Evolutionary conservation across 2,113 vertebrate species (phyloP).

Genomic region (Lycaon pictus): DNA sequence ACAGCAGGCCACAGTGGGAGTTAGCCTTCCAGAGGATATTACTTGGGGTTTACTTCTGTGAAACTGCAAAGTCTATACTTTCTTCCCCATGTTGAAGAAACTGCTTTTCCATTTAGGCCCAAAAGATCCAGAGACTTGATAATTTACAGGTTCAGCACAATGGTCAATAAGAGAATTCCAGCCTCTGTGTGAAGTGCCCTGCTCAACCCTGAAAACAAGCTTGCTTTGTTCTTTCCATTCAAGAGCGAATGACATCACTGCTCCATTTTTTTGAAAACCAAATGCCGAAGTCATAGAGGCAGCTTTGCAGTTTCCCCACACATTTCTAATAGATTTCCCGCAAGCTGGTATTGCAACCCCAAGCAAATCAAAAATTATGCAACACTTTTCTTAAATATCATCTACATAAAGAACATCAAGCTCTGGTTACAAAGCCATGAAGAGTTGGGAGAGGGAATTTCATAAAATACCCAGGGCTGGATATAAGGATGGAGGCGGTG

Average conservation of each 20-base stretch:
- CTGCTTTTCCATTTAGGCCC: neutral
- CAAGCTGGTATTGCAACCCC: neutral
- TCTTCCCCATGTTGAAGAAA: neutral
- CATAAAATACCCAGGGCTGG: neutral
- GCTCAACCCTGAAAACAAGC: neutral
- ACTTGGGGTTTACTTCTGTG: neutral
- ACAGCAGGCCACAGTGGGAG: neutral
- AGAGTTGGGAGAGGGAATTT: neutral
- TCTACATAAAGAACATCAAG: conserved; percentile 13
- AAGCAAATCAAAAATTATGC: conserved; percentile 57
- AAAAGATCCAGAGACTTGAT: neutral
- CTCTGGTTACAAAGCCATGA: neutral
- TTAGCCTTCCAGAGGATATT: neutral
- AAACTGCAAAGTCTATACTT: neutral
- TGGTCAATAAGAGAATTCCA: neutral
- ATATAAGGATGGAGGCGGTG: neutral
- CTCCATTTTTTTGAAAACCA: neutral
- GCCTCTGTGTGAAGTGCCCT: neutral
- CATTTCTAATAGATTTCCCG: neutral
- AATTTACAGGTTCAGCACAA: neutral
- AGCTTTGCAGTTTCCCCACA: neutral
- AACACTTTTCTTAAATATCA: conserved; percentile 29
- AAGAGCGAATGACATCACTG: neutral
- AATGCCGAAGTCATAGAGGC: neutral
- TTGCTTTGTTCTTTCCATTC: neutral